A percentile compares a stretch with the other conserved stretches of the same genome.
phyloP scores from a whole-genome alignment of 2,888 invertebrate species.

The Doris montereyensis region DNA sequence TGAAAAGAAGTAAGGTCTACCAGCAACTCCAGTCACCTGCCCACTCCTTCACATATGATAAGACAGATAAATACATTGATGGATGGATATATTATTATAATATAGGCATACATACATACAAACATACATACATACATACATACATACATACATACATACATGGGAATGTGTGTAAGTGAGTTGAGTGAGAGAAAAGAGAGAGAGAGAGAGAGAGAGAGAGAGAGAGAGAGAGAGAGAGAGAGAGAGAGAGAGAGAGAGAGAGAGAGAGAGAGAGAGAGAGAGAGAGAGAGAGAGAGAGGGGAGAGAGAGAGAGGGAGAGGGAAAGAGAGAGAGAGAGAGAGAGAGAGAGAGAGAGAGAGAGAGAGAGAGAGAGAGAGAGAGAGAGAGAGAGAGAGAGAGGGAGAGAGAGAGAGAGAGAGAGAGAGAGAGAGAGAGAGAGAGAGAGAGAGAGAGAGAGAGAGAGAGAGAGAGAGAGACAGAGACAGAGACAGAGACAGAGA shows the following conservation, averaged over 20 bases:
- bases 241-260: neutral
- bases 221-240: neutral
- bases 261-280: neutral
- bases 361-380: neutral
- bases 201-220: neutral
- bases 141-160: constrained; percentile 1
- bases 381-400: neutral
- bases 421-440: too few species aligned
- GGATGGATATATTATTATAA: neutral
- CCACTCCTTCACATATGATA: too few species aligned
- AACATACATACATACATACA: constrained; percentile 4
- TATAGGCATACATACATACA: neutral
- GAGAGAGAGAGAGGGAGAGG: neutral
- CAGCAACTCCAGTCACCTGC: too few species aligned
- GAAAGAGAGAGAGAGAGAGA: too few species aligned
- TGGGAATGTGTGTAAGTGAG: neutral
- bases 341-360: too few species aligned
- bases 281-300: too few species aligned
- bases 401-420: too few species aligned
- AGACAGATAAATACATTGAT: neutral
- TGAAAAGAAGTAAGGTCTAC: too few species aligned
- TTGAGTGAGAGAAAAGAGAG: neutral
- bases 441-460: too few species aligned
- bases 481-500: too few species aligned
- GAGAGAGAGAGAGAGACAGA: too few species aligned